Base-by-base conservation (phyloP, 2,113 vertebrate genomes). In the Indicator indicator region DNA sequence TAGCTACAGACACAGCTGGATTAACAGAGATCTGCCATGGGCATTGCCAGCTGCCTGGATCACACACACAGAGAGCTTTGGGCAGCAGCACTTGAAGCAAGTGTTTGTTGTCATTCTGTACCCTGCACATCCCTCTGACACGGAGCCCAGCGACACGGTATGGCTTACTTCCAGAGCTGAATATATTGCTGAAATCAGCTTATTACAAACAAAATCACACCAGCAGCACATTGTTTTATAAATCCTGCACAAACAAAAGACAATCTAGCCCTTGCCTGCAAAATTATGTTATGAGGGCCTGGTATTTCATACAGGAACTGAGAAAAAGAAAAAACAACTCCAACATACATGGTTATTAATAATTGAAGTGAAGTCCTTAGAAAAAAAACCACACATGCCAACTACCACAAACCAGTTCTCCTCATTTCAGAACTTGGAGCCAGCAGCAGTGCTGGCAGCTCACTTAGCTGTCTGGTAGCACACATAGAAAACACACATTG, bases 121-220 rank as follows among this genome's bases (percentile, higher is more conserved):
- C 50, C 72, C 86, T 83, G 18, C 18, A 4, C 30, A 3, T 10
- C 76, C 46, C 71, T 73, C 84, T 44, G 65, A 33, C 58, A 63
- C 2, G 14, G 74, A 83, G 46, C 71, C 89, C 87, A 83, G 86
- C 1, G 7, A 48, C 44, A 36, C 7, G 4, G 64, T 94, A 92
- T 92, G 96, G 96, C 96, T 96, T 96, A 85, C 91, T 90, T 95
- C 96, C 95, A 93, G 88, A 91, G 91, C 80, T 54, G 86, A 83
- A 90, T 77, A 65, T 90, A 89, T 94, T 94, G 92, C 91, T 93
- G 86, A 84, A 87, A 65, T 84, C 69, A 90, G 88, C 90, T 95
- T 91, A 91, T 55, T 50, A 13, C 18, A 38, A 54, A 50, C 46
- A 78, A 75, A 64, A 80, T 50, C 76, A 92, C 80, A 71, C 79